Conservation (phyloP, 1,140 invertebrate genomes). For the Rhopalosiphum padi region DNA sequence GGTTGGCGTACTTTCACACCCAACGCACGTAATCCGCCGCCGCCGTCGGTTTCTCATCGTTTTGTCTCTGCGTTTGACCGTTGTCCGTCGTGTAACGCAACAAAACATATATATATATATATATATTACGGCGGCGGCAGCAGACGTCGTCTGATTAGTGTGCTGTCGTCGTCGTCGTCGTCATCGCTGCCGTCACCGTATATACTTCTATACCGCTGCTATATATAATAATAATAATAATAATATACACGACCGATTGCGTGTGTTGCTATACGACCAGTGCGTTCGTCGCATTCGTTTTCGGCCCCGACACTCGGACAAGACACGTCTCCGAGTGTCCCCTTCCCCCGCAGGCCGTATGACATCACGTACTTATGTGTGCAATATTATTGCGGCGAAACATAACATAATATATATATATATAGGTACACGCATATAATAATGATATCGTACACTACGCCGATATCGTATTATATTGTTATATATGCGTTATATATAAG, state of each 20-base stretch:
- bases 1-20: conserved; percentile 38
- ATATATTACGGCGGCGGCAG: neutral
- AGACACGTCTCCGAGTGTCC: neutral
- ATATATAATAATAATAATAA: neutral
- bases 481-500: neutral
- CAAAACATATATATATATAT: neutral
- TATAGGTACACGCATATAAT: neutral
- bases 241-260: neutral
- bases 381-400: neutral
- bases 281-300: conserved; percentile 26
- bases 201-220: neutral
- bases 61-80: neutral
- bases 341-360: neutral
- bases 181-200: neutral
- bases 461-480: neutral
- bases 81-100: neutral
- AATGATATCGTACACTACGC: neutral
- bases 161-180: conserved; percentile 7
- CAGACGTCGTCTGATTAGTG: conserved; percentile 35
- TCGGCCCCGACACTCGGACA: neutral
- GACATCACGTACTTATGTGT: neutral
- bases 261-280: neutral
- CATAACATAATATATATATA: neutral
- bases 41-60: conserved; percentile 48
- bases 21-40: conserved; percentile 40